Evolutionary conservation across 2,797 vertebrate genomes (phyloP).

Genomic region (Heterohyrax brucei): DNA sequence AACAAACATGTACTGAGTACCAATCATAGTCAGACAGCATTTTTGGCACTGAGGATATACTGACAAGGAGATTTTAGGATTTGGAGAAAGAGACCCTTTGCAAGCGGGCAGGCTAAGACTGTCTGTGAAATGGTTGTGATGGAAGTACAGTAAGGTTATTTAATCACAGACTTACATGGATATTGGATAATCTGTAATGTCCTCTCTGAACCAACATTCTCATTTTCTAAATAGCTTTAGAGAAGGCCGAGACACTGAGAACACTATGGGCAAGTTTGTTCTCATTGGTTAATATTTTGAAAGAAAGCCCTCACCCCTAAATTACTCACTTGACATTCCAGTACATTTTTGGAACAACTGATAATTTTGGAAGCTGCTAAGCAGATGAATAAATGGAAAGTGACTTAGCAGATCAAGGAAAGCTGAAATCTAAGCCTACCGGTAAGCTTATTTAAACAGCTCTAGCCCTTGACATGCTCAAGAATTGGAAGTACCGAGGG

Average conservation of each 20-base stretch:
- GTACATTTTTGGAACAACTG: constrained; percentile 65
- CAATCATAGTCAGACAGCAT: not conserved
- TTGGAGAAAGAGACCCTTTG: not conserved
- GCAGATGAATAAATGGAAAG: constrained; percentile 70
- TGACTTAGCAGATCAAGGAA: constrained; percentile 60
- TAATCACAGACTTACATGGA: constrained; percentile 52
- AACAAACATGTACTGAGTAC: not conserved
- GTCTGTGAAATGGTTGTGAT: not conserved
- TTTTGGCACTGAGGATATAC: not conserved
- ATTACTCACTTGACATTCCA: constrained; percentile 68
- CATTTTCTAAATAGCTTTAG: constrained; percentile 56
- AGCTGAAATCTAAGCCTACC: constrained; percentile 56
- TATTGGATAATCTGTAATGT: constrained; percentile 65
- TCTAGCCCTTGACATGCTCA: constrained; percentile 29
- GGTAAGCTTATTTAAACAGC: constrained; percentile 46
- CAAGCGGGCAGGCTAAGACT: not conserved
- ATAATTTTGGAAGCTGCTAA: constrained; percentile 77
- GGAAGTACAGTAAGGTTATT: constrained; percentile 3
- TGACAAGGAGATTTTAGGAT: not conserved
- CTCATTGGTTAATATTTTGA: constrained; percentile 6
- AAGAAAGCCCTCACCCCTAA: constrained; percentile 54
- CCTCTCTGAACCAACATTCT: constrained; percentile 10
- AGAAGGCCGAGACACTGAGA: constrained; percentile 20
- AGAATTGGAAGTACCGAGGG: not conserved
- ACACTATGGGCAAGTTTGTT: not conserved